Conservation (phyloP, 2,888 invertebrate species). For the Aspidiotus rigidus region DNA sequence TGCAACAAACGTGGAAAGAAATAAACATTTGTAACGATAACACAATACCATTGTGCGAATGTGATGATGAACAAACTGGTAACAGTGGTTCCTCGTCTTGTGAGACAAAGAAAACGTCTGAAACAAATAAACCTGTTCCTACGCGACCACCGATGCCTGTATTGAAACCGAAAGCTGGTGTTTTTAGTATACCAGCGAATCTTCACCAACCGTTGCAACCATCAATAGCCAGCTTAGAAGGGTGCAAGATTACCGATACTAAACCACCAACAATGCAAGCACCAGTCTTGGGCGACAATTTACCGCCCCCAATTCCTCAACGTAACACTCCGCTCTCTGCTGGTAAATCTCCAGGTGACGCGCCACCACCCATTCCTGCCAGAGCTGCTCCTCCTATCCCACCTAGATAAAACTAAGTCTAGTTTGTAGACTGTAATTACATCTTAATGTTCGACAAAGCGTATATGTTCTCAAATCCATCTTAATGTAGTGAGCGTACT, state of each 20-base stretch:
- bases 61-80: not conserved
- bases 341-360: constrained; percentile 35
- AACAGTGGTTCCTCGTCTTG: not conserved
- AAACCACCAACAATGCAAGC: constrained; percentile 16
- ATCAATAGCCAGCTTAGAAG: constrained; percentile 30
- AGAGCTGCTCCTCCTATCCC: constrained; percentile 57
- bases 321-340: constrained; percentile 41
- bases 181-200: constrained; percentile 46
- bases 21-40: constrained; percentile 75
- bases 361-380: constrained; percentile 52
- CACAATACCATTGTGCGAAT: constrained; percentile 61
- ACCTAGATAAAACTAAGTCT: constrained; percentile 42
- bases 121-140: constrained; percentile 15
- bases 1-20: constrained; percentile 68
- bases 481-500: too few species aligned
- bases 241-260: constrained; percentile 8
- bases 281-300: constrained; percentile 14
- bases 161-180: constrained; percentile 44
- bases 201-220: constrained; percentile 41
- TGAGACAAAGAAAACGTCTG: not conserved
- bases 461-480: too few species aligned
- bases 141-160: constrained; percentile 36
- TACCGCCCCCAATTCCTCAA: constrained; percentile 37
- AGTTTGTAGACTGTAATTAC: too few species aligned
- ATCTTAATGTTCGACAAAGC: too few species aligned